phyloP scores from a whole-genome alignment of 1,140 invertebrate genomes.

The Orchestia grillus region DNA sequence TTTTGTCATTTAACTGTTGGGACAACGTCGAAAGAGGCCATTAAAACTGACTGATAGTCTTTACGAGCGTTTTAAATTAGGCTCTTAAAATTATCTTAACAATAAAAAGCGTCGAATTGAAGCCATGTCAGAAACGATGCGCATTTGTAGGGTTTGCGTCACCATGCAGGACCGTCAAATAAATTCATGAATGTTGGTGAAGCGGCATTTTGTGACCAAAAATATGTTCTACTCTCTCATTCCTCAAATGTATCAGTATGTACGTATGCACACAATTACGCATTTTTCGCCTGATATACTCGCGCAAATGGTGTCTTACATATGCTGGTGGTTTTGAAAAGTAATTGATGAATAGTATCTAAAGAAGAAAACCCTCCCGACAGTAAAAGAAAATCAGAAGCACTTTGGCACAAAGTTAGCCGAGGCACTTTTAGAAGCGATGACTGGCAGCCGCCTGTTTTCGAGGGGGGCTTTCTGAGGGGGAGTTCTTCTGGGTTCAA shows the following conservation, averaged over 20 bases:
- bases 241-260: neutral
- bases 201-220: neutral
- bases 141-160: no score
- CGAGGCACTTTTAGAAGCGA: neutral
- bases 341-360: neutral
- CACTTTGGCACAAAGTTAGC: neutral
- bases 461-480: neutral
- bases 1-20: neutral
- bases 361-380: neutral
- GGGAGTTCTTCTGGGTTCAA: neutral
- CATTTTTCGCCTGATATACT: no score
- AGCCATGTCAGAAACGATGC: neutral
- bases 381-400: neutral
- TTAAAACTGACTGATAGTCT: neutral
- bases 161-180: neutral
- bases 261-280: no score
- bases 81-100: neutral
- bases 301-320: neutral
- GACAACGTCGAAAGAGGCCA: neutral
- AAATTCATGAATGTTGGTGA: neutral
- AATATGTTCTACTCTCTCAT: neutral
- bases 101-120: neutral
- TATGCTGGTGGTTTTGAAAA: neutral
- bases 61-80: neutral
- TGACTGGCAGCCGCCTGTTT: neutral